These are phyloP conservation scores for Danio kyathit DNA, from an alignment of 2,797 vertebrate species.

Conservation along the genomic window DNA sequence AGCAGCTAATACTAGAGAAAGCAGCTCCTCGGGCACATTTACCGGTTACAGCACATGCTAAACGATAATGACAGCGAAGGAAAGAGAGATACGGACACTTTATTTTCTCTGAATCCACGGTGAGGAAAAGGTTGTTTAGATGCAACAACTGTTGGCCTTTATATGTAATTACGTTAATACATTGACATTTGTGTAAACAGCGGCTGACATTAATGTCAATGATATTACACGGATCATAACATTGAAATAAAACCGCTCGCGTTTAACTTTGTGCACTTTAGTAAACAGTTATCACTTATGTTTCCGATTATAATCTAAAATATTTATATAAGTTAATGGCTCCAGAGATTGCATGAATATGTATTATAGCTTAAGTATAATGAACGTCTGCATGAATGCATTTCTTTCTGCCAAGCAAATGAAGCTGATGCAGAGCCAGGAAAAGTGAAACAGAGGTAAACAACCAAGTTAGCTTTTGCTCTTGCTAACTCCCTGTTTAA, in stretches of 20 bases:
- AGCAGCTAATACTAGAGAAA: constrained; percentile 44
- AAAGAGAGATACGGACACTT: not conserved
- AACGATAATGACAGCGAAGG: not conserved
- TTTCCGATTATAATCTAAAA: not conserved
- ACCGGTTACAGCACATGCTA: not conserved
- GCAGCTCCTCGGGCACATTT: constrained; percentile 32
- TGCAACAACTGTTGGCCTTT: constrained; percentile 2
- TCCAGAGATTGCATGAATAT: not conserved
- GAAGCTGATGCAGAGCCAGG: not conserved
- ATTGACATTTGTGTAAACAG: constrained; percentile 1
- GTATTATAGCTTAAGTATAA: not conserved
- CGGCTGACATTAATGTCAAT: not conserved
- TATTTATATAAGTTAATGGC: not conserved
- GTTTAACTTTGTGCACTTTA: not conserved
- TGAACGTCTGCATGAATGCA: not conserved
- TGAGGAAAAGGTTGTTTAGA: not conserved
- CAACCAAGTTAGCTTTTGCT: constrained; percentile 7
- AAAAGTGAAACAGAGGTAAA: not conserved
- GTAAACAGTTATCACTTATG: not conserved
- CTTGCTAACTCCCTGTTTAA: not conserved
- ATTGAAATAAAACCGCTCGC: not conserved
- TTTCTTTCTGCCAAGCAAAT: not conserved
- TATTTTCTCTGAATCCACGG: not conserved
- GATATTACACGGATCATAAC: not conserved
- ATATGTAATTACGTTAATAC: not conserved